Percentiles rank a stretch among this genome's conserved stretches.
Evolutionary conservation across 2,888 invertebrate species (phyloP).

Genomic region (Polia nebulosa): DNA sequence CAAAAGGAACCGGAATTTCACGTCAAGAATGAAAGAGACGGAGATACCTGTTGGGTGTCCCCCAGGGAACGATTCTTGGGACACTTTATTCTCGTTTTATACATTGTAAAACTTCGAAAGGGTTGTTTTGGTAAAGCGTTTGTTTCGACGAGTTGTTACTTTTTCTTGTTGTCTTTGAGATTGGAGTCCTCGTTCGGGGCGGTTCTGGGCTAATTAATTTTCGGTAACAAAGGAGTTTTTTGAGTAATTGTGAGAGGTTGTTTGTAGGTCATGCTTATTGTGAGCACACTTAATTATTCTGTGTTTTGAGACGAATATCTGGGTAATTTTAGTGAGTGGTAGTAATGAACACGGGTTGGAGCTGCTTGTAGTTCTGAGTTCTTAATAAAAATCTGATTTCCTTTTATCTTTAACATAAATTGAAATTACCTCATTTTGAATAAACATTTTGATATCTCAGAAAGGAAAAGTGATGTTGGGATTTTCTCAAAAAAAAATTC

Average conservation of each 20-base stretch:
- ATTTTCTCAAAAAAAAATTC: too few species aligned
- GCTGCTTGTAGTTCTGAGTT: not conserved
- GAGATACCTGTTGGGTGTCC: slow-evolving; percentile 68
- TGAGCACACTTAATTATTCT: slow-evolving; percentile 50
- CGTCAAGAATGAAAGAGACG: slow-evolving; percentile 56
- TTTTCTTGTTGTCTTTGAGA: slow-evolving; percentile 61
- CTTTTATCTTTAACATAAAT: not conserved
- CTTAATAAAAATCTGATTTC: not conserved
- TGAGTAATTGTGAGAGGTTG: slow-evolving; percentile 53
- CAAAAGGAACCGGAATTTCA: slow-evolving; percentile 35
- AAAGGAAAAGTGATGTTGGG: not conserved
- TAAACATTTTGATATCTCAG: not conserved
- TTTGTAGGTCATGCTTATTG: slow-evolving; percentile 58
- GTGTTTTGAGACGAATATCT: slow-evolving; percentile 37
- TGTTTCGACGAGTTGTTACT: slow-evolving; percentile 63
- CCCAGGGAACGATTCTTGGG: slow-evolving; percentile 63
- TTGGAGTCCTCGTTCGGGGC: slow-evolving; percentile 59
- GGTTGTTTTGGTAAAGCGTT: slow-evolving; percentile 65
- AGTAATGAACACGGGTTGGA: slow-evolving; percentile 20
- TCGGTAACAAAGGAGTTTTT: slow-evolving; percentile 60
- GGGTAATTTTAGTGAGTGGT: slow-evolving; percentile 37
- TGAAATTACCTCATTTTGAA: not conserved
- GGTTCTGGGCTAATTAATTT: slow-evolving; percentile 69
- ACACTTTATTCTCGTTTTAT: slow-evolving; percentile 66
- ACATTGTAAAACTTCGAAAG: slow-evolving; percentile 69